These are phyloP conservation scores for Hyphantria cunea DNA, from an alignment of 1,140 invertebrate genomes.

Conservation along the genomic window DNA sequence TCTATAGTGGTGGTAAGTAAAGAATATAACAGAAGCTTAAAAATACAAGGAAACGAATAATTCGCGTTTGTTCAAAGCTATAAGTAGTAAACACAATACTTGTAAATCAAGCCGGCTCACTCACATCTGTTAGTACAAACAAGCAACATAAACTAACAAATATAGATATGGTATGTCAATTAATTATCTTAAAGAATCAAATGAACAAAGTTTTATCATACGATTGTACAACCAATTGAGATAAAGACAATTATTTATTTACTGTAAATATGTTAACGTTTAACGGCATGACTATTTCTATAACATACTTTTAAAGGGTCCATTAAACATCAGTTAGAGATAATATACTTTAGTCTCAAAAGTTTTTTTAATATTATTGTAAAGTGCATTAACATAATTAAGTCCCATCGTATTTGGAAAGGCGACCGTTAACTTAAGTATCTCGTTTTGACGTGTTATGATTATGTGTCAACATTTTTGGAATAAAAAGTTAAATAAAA, in stretches of 20 bases:
- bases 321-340: conserved; percentile 40
- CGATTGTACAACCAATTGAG: conserved; percentile 38
- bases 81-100: neutral
- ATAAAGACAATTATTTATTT: conserved; percentile 42
- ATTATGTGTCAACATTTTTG: conserved; percentile 55
- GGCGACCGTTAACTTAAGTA: conserved; percentile 53
- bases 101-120: conserved; percentile 3
- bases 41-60: neutral
- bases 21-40: neutral
- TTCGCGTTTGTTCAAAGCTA: neutral
- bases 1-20: too few species aligned
- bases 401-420: conserved; percentile 42
- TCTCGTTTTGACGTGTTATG: conserved; percentile 65
- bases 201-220: conserved; percentile 29
- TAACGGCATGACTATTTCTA: conserved; percentile 39
- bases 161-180: conserved; percentile 20
- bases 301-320: conserved; percentile 38
- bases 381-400: conserved; percentile 56
- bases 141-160: conserved; percentile 4
- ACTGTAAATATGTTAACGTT: conserved; percentile 50
- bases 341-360: conserved; percentile 40
- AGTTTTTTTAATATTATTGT: conserved; percentile 25
- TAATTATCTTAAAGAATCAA: conserved; percentile 31
- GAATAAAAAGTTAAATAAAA: conserved; percentile 44
- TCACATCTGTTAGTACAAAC: neutral